These are phyloP conservation scores for Enteromius thamalakanensis DNA, from an alignment of 2,797 vertebrate genomes.

Conservation along the genomic window DNA sequence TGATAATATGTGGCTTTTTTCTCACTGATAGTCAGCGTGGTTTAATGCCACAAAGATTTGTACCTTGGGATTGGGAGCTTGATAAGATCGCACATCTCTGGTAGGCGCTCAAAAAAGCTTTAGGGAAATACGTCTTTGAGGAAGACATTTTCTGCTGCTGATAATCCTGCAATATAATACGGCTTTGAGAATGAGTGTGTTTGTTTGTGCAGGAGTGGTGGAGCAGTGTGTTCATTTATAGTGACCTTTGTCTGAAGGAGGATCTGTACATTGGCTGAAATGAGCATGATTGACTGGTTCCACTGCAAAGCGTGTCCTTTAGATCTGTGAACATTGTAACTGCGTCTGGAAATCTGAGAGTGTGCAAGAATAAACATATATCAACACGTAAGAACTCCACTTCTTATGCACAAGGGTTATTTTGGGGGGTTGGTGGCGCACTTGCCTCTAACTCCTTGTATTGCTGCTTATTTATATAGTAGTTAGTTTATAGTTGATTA, in stretches of 20 bases:
- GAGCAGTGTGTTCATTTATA: conserved; percentile 29
- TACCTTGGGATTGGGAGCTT: conserved; percentile 5
- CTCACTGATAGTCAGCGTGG: conserved; percentile 22
- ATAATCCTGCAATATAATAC: conserved; percentile 29
- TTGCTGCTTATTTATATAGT: no score
- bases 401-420: not conserved
- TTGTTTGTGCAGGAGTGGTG: conserved; percentile 39
- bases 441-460: no score
- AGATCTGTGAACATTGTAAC: conserved; percentile 3
- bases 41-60: conserved; percentile 32
- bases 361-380: not conserved
- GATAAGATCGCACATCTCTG: conserved; percentile 22
- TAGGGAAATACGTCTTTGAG: not conserved
- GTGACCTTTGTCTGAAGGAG: conserved; percentile 50
- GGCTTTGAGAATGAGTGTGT: conserved; percentile 32
- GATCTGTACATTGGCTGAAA: conserved; percentile 29
- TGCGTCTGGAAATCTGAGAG: not conserved
- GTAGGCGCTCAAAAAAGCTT: not conserved
- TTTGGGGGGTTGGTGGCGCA: not conserved
- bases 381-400: not conserved
- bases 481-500: no score
- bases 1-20: not conserved
- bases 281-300: conserved; percentile 39
- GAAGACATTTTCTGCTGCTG: conserved; percentile 5
- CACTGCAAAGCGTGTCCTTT: conserved; percentile 31